Percentiles rank a stretch among this genome's conserved stretches.
Conservation (phyloP, 1,140 invertebrate genomes). For the Brachionus rubens region DNA sequence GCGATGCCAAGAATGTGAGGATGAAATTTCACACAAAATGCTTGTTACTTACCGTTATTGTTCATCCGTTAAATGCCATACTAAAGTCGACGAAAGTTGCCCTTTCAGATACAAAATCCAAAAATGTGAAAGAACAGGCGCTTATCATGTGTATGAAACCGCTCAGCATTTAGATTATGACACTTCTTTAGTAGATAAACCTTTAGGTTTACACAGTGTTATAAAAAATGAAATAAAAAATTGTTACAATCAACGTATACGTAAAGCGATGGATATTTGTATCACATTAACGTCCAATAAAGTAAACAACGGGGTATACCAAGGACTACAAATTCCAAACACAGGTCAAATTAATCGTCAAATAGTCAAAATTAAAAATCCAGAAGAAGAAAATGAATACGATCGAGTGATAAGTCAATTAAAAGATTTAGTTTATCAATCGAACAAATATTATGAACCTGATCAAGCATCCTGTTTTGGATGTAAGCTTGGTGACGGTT, state of each 20-base stretch:
- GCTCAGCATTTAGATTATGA: background rate
- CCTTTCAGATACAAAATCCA: constrained; percentile 23
- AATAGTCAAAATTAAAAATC: background rate
- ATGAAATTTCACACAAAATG: background rate
- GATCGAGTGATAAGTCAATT: background rate
- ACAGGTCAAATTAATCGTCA: background rate
- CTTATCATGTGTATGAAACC: constrained; percentile 8
- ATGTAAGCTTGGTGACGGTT: background rate
- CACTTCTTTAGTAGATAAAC: background rate
- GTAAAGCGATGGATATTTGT: constrained; percentile 14
- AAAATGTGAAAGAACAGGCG: background rate
- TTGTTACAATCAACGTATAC: background rate
- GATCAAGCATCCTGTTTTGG: constrained; percentile 4
- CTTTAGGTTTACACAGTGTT: background rate
- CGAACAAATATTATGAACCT: background rate
- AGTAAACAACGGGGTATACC: background rate
- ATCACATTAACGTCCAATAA: background rate
- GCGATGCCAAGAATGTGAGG: background rate
- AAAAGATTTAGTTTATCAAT: background rate
- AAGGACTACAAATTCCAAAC: background rate
- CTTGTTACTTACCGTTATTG: background rate
- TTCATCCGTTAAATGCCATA: constrained; percentile 21
- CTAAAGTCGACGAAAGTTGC: background rate
- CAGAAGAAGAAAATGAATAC: constrained; percentile 5
- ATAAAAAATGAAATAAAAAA: background rate